Evolutionary conservation across 2,113 vertebrate species (phyloP), one percentile per base, ranked within the genome.

Genomic region (Rutilus rutilus): DNA sequence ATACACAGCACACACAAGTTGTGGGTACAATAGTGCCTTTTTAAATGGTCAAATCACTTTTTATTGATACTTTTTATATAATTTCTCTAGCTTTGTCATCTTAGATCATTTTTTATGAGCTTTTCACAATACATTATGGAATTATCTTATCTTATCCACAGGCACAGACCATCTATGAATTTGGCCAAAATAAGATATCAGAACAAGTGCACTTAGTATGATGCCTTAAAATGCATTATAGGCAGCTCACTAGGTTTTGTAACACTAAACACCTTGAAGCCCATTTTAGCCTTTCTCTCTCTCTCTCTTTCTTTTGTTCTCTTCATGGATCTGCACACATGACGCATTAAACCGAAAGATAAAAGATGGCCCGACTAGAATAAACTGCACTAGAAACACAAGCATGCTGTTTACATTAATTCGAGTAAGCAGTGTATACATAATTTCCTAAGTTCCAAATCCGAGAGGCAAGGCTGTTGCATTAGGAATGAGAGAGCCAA

Each of bases 401-500:
- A 6, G 27, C 64, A 64, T 1, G 42, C 27, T 30, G 54, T 69
- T 82, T 50, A 12, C 17, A 21, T 50, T 52, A n/a, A 67, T 27
- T 82, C n/a, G 15, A 42, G 42, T 33, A 52, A 67, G 45, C 62
- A 52, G 45, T 60, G 11, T 80, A 54, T n/a, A 83, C 50, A 59
- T 59, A 21, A 57, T 83, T 57, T 83, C 64, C 27, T 59, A 83
- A 42, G 8, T 83, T 73, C 19, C 23, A 69, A 71, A 27, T 73
- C 50, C 0, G 50, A 57, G 50, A 73, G 65, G 64, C 23, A 39
- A 82, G 42, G 85, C 78, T 74, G 54, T 21, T 45, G 62, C 19
- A 57, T 85, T 79, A 50, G 65, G 54, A 33, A 83, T 42, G 78
- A 47, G 80, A 65, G 42, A 59, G 57, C 54, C 54, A 83, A 84